Conservation (phyloP, 2,113 vertebrate genomes). For the Lipotes vexillifer region DNA sequence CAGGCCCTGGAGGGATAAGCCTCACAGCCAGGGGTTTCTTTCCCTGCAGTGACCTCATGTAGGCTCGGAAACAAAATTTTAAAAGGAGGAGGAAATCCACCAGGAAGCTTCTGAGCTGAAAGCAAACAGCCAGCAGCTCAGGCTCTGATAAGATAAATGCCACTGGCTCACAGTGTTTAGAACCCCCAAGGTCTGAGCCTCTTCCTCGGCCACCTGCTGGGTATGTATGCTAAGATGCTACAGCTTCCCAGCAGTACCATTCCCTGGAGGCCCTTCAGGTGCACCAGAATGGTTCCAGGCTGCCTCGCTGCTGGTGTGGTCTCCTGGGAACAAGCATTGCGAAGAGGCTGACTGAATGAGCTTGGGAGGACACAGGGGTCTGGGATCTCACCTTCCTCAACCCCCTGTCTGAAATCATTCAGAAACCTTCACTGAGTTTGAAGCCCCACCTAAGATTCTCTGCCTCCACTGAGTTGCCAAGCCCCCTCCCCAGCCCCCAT, state of each 20-base stretch:
- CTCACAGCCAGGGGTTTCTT: background rate
- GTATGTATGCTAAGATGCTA: background rate
- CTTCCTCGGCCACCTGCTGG: background rate
- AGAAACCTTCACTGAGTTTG: background rate
- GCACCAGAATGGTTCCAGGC: background rate
- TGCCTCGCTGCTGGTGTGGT: background rate
- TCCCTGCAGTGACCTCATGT: background rate
- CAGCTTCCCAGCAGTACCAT: background rate
- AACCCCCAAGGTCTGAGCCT: background rate
- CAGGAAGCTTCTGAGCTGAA: background rate
- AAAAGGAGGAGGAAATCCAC: background rate
- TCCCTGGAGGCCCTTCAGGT: background rate
- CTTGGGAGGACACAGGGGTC: background rate
- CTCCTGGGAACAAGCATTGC: background rate
- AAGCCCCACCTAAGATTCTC: background rate
- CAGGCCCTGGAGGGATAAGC: background rate
- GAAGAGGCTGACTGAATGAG: background rate
- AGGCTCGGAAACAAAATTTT: background rate
- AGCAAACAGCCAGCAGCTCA: background rate
- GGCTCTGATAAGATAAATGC: conserved; percentile 31
- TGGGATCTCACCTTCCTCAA: background rate
- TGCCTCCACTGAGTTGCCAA: background rate
- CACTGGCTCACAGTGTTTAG: background rate
- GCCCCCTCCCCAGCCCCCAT: no score
- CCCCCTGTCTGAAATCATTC: background rate